phyloP scores from a whole-genome alignment of 2,888 invertebrate species.

The Rutpela maculata region DNA sequence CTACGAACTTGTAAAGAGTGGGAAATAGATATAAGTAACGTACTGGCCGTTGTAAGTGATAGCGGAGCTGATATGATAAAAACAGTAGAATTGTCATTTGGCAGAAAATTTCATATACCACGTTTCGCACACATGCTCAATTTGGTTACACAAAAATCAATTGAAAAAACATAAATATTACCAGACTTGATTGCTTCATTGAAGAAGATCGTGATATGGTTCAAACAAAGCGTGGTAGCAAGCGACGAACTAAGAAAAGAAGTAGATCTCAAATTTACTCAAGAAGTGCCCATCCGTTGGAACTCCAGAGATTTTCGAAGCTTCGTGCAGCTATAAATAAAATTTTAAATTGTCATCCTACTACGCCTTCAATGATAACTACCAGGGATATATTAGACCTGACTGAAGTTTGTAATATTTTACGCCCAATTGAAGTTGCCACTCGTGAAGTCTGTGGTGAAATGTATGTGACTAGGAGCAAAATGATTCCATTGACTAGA shows the following conservation, averaged over 20 bases:
- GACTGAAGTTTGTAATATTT: constrained; percentile 11
- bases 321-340: constrained; percentile 45
- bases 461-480: constrained; percentile 30
- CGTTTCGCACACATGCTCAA: constrained; percentile 54
- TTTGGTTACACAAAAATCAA: constrained; percentile 46
- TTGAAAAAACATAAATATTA: constrained; percentile 32
- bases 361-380: constrained; percentile 32
- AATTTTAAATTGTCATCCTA: constrained; percentile 42
- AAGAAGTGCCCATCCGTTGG: constrained; percentile 44
- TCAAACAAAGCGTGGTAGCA: constrained; percentile 44
- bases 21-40: constrained; percentile 49
- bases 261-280: constrained; percentile 30
- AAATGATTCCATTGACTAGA: constrained; percentile 29
- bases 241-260: constrained; percentile 42
- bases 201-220: constrained; percentile 38
- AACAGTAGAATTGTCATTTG: constrained; percentile 46
- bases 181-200: constrained; percentile 31
- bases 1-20: constrained; percentile 44
- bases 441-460: constrained; percentile 41
- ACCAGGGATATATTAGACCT: constrained; percentile 4
- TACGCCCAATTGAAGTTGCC: constrained; percentile 28
- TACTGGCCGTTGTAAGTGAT: constrained; percentile 52
- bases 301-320: constrained; percentile 50
- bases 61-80: constrained; percentile 55
- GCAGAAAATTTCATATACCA: constrained; percentile 52